Percentiles rank a stretch among this genome's conserved stretches.
These are phyloP conservation scores for Drosophila mettleri DNA, from an alignment of 2,888 invertebrate species.

Conservation along the genomic window DNA sequence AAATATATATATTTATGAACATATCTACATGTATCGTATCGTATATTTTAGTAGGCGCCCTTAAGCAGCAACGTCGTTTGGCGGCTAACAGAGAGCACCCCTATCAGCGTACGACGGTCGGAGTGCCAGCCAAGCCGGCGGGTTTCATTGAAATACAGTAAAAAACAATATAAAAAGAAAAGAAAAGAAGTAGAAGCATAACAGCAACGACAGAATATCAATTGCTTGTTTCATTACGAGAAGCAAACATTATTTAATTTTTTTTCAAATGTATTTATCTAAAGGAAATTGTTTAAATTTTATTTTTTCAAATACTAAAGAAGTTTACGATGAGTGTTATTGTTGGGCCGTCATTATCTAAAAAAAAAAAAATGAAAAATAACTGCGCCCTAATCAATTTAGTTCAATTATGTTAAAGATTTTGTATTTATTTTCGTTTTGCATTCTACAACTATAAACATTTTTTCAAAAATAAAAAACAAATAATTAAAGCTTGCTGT, in stretches of 20 bases:
- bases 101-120: conserved; percentile 94
- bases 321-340: conserved; percentile 17
- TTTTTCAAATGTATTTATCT: conserved; percentile 30
- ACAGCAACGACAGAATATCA: conserved; percentile 21
- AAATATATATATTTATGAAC: conserved; percentile 50
- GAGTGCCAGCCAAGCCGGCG: conserved; percentile 89
- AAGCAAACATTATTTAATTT: conserved; percentile 15
- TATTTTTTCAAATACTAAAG: conserved; percentile 11
- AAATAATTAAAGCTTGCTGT: conserved; percentile 11
- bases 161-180: neutral
- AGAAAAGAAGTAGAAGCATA: conserved; percentile 9
- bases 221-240: conserved; percentile 43
- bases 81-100: conserved; percentile 95
- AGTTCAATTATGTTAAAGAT: conserved; percentile 62
- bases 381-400: conserved; percentile 45
- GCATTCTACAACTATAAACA: conserved; percentile 19
- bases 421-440: conserved; percentile 45
- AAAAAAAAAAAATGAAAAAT: neutral
- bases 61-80: conserved; percentile 93
- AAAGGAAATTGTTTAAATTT: conserved; percentile 24
- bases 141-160: conserved; percentile 83
- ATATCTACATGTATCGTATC: conserved; percentile 76
- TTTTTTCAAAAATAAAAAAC: conserved; percentile 2
- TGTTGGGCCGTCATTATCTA: conserved; percentile 45
- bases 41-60: conserved; percentile 85